A percentile compares a stretch with the other conserved stretches of the same genome.
These are phyloP conservation scores for Sebastes ruberrimus DNA, from an alignment of 2,797 vertebrate genomes.

Conservation along the genomic window DNA sequence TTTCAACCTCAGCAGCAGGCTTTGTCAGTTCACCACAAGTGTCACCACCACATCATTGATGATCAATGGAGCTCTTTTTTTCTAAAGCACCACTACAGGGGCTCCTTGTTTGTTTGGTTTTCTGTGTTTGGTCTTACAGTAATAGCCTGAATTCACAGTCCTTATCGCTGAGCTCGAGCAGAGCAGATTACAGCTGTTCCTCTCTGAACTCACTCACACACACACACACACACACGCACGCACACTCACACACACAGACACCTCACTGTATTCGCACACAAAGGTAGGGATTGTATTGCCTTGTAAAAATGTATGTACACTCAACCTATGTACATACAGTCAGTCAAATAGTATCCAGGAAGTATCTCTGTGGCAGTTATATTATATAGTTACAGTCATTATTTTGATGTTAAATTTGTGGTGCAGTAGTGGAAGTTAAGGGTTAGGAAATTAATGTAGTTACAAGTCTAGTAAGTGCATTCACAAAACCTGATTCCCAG, in stretches of 20 bases:
- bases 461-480: not conserved
- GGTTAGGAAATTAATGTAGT: not conserved
- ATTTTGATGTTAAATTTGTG: not conserved
- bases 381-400: not conserved
- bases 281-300: not conserved
- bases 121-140: conserved; percentile 42
- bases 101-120: conserved; percentile 35
- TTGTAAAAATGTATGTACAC: not conserved
- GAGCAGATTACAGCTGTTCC: conserved; percentile 13
- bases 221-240: too few relatives aligned
- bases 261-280: too few relatives aligned
- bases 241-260: too few relatives aligned
- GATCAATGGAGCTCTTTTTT: conserved; percentile 35
- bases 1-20: not conserved
- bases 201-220: not conserved
- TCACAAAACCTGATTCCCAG: not conserved
- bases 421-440: not conserved
- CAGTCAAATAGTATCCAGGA: not conserved
- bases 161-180: conserved; percentile 25
- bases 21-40: not conserved
- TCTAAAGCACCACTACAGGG: conserved; percentile 24
- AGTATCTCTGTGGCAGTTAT: not conserved
- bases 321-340: not conserved
- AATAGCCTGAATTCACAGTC: conserved; percentile 45
- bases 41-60: not conserved